These are phyloP conservation scores for Diglossa cyanea DNA, from an alignment of 2,797 vertebrate species.

Conservation along the genomic window DNA sequence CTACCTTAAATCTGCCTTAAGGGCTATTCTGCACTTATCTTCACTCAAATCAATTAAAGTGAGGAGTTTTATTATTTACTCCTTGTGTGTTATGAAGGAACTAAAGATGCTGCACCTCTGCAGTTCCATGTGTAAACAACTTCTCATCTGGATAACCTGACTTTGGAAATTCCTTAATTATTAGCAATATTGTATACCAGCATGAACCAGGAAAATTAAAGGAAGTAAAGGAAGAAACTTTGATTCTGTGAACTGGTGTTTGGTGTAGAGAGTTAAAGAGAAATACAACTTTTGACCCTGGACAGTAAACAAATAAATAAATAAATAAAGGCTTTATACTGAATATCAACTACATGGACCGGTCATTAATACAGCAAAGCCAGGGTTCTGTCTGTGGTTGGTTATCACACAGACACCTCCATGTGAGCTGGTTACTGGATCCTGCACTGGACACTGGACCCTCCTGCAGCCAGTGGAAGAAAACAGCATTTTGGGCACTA, in stretches of 20 bases:
- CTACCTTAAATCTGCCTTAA: background rate
- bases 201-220: background rate
- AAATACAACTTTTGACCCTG: background rate
- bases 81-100: background rate
- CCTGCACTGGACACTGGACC: background rate
- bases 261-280: background rate
- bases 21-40: background rate
- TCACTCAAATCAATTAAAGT: background rate
- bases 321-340: background rate
- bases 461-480: background rate
- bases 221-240: background rate
- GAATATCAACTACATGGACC: background rate
- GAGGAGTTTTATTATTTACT: background rate
- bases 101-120: background rate
- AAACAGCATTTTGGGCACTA: background rate
- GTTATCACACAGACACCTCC: background rate
- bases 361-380: background rate
- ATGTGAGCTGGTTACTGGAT: background rate
- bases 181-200: accelerated
- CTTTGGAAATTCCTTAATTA: background rate
- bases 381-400: background rate
- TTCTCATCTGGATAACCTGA: background rate
- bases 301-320: background rate
- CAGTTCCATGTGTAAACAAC: background rate
- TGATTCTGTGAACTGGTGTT: background rate